Evolutionary conservation across 2,888 invertebrate genomes (phyloP).

Genomic region (Cancer borealis): DNA sequence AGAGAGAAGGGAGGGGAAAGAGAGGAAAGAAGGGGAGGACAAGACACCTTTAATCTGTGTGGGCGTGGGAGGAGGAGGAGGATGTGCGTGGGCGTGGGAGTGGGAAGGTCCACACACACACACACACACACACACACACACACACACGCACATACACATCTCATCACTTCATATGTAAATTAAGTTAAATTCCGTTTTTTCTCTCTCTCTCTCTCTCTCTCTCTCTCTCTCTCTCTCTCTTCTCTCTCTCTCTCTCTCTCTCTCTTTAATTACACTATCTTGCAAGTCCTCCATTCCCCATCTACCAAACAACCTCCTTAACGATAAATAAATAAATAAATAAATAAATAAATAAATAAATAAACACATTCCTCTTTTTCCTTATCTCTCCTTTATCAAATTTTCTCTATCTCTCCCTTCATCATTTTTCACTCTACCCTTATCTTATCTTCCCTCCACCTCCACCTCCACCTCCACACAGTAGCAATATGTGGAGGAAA

Average conservation of each 20-base stretch:
- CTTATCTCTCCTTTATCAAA: neutral
- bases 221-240: slow-evolving; percentile 26
- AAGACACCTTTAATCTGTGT: slow-evolving; percentile 30
- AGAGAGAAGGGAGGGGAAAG: neutral
- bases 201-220: neutral
- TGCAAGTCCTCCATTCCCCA: too few species aligned
- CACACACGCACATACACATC: neutral
- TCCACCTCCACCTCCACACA: neutral
- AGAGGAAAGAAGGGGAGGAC: slow-evolving; percentile 12
- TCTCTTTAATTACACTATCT: too few species aligned
- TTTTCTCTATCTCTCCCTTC: neutral
- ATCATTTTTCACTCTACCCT: neutral
- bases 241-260: too few species aligned
- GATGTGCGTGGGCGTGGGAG: slow-evolving; percentile 32
- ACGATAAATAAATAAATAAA: too few species aligned
- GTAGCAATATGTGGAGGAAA: slow-evolving; percentile 16
- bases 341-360: too few species aligned
- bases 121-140: slow-evolving; percentile 18
- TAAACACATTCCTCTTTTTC: too few species aligned
- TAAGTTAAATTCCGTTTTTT: neutral
- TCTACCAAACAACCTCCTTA: too few species aligned
- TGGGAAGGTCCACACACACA: neutral
- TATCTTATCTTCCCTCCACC: neutral
- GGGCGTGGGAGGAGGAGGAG: neutral
- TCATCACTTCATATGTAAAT: neutral